Evolutionary conservation across 2,113 vertebrate species (phyloP).

Genomic region (Muntiacus muntjak): DNA sequence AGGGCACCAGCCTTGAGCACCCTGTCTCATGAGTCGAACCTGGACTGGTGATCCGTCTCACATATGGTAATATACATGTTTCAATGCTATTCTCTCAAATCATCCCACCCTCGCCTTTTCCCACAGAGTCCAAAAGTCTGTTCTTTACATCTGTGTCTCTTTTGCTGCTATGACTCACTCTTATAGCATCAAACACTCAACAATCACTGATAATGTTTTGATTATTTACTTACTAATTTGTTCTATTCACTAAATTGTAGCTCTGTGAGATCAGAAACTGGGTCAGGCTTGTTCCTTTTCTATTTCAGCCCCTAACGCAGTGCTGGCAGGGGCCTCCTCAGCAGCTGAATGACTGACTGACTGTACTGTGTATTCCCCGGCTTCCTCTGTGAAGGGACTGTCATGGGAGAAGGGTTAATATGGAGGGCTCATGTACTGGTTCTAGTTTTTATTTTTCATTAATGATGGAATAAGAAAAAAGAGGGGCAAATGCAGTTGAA

Average conservation of each 20-base stretch:
- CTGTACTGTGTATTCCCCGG: background rate
- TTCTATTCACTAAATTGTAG: background rate
- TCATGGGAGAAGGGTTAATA: background rate
- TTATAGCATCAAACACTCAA: background rate
- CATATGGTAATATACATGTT: background rate
- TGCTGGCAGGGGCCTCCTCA: fast-evolving
- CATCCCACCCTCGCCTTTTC: background rate
- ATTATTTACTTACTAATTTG: background rate
- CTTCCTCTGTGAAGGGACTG: background rate
- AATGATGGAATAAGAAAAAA: background rate
- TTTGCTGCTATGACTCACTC: background rate
- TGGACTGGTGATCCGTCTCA: fast-evolving
- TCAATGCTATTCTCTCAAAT: background rate
- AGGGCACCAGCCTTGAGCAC: background rate
- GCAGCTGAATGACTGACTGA: background rate
- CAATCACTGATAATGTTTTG: too few species aligned
- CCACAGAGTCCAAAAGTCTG: background rate
- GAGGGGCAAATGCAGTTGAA: background rate
- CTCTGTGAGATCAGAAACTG: background rate
- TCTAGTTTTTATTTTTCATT: background rate
- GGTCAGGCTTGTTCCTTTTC: background rate
- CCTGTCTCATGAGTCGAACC: fast-evolving
- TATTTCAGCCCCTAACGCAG: background rate
- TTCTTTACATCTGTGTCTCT: background rate
- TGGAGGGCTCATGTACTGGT: fast-evolving